Evolutionary conservation across 2,797 vertebrate genomes (phyloP).

Genomic region (Mergus octosetaceus): DNA sequence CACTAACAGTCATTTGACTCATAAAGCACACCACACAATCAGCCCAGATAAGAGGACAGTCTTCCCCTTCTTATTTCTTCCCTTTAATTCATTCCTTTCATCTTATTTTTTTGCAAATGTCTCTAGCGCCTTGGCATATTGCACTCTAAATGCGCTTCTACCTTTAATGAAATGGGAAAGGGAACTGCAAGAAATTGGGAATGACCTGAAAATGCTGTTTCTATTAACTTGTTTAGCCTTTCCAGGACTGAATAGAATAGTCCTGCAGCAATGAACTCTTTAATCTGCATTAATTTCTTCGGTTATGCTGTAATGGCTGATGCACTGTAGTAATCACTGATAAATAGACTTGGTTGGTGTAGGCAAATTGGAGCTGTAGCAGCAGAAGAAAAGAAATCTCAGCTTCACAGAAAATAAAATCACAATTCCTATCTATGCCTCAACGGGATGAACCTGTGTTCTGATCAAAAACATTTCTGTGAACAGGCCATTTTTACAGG

Average conservation of each 20-base stretch:
- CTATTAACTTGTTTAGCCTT: neutral
- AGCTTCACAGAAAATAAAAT: conserved; percentile 16
- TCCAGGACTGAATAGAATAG: neutral
- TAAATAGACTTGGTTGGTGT: conserved; percentile 3
- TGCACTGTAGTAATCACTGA: conserved; percentile 15
- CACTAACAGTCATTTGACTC: conserved; percentile 33
- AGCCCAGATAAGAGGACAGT: neutral
- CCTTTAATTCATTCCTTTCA: conserved; percentile 35
- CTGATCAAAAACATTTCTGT: conserved; percentile 3
- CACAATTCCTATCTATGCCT: neutral
- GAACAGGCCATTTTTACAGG: neutral
- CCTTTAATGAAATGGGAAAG: neutral
- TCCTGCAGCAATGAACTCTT: neutral
- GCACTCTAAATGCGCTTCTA: neutral
- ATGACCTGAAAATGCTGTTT: neutral
- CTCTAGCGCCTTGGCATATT: neutral
- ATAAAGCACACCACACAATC: neutral
- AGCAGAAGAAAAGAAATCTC: conserved; percentile 26
- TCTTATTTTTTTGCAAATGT: neutral
- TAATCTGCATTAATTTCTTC: conserved; percentile 37
- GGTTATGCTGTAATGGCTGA: neutral
- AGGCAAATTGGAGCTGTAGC: conserved; percentile 19
- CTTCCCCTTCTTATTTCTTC: neutral
- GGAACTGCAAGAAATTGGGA: neutral
- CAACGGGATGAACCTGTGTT: neutral